Evolutionary conservation across 2,113 vertebrate genomes (phyloP).

Genomic region (Oceanites oceanicus): DNA sequence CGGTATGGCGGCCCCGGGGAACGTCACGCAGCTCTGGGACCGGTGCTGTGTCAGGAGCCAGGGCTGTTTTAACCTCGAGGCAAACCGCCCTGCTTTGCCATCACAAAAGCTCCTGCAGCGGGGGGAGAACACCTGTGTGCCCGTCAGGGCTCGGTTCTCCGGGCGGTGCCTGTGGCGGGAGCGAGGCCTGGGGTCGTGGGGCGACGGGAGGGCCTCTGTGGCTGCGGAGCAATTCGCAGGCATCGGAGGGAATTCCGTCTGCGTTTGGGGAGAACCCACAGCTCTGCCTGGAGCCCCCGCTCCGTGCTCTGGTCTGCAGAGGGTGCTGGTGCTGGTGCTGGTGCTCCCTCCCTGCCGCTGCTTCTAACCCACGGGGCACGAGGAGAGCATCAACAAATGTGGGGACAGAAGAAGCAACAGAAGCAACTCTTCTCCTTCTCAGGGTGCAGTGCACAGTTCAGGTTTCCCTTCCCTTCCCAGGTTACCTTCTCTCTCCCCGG

Average conservation of each 20-base stretch:
- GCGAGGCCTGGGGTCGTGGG: not conserved
- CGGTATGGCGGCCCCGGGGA: too few relatives aligned
- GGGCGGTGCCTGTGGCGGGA: not conserved
- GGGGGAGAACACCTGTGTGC: not conserved
- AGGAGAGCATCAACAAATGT: not conserved
- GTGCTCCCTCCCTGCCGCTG: not conserved
- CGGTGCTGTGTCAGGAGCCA: not conserved
- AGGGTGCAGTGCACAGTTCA: too few relatives aligned
- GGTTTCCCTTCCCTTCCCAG: not conserved
- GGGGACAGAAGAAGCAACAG: not conserved
- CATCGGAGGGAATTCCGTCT: not conserved
- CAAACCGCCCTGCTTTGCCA: not conserved
- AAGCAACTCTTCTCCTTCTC: not conserved
- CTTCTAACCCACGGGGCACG: not conserved
- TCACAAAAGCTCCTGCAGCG: not conserved
- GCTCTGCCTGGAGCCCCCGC: not conserved
- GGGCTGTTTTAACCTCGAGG: not conserved
- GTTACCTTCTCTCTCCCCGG: not conserved
- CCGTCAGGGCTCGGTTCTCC: not conserved
- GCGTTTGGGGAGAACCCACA: not conserved
- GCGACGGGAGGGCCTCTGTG: not conserved
- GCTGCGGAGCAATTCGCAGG: not conserved
- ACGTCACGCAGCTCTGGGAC: not conserved
- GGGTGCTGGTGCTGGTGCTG: not conserved
- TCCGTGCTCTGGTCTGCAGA: accelerated